Evolutionary conservation across 2,888 invertebrate genomes (phyloP), one percentile per base, ranked within the genome.

Genomic region (Tipula vernalis): DNA sequence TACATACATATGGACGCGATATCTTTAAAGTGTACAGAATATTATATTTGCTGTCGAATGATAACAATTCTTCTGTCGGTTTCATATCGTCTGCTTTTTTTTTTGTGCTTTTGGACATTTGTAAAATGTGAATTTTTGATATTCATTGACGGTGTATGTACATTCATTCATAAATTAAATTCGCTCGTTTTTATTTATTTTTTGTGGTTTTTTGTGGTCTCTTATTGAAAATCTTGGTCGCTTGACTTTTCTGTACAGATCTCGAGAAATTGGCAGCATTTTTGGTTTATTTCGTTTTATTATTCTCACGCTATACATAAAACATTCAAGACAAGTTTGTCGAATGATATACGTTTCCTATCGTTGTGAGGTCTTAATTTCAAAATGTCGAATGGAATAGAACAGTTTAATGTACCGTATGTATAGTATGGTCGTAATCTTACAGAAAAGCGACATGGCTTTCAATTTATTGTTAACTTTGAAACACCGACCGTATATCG

Each of bases 11-110:
- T 51, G 6, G 15, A 71, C 71, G 71, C 28, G 71, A 44, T 51
- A 51, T 51, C 3, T 51, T 51, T n/a, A 51, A 51, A 51, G 51
- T 51, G 51, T 51, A 51, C 51, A 28, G 71, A 71, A 71, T 71
- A 71, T 71, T 71, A 71, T 28, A 71, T 71, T 18, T 71, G 71
- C 71, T 71, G 71, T 71, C 71, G 28, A 71, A 71, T 71, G 71
- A 71, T 71, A 71, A 71, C 71, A 71, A 71, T 71, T 71, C 71
- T 71, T 71, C 71, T 71, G 71, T 71, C 71, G 71, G 71, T 71
- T 71, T 71, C 71, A 28, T 28, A 71, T 71, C 71, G 71, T 71
- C 71, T 71, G 71, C 12, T 15, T 51, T 15, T 28, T 51, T 51
- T 51, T 51, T 51, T 51, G 42, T 44, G n/a, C 51, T n/a, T 51